These are phyloP conservation scores for Liodrosophila aerea DNA, from an alignment of 2,888 invertebrate species.

Conservation along the genomic window DNA sequence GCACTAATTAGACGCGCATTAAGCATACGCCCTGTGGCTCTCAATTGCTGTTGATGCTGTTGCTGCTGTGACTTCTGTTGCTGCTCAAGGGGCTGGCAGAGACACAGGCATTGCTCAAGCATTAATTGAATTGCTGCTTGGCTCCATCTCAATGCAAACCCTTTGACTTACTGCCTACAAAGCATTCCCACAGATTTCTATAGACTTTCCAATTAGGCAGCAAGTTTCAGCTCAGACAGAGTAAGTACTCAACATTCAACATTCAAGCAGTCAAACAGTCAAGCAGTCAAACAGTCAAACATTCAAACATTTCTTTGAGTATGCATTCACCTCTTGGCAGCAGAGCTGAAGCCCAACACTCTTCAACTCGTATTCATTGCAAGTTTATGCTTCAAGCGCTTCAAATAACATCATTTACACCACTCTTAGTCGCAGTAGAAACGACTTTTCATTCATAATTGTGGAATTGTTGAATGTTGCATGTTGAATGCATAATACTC, in stretches of 20 bases:
- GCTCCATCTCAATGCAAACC: constrained; percentile 17
- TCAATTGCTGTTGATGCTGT: constrained; percentile 21
- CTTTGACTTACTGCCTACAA: constrained; percentile 7
- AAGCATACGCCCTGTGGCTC: constrained; percentile 44
- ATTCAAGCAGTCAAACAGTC: not conserved
- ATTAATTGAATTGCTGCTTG: constrained; percentile 34
- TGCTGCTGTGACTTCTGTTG: not conserved
- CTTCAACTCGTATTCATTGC: not conserved
- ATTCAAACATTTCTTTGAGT: not conserved
- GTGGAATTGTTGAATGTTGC: no score
- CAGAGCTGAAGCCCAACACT: not conserved
- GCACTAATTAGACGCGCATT: constrained; percentile 62
- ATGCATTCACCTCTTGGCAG: not conserved
- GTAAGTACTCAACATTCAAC: not conserved
- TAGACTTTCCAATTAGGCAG: not conserved
- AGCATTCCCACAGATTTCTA: not conserved
- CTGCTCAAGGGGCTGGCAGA: constrained; percentile 5
- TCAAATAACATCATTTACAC: no score
- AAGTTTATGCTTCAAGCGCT: no score
- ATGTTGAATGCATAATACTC: no score
- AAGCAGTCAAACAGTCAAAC: not conserved
- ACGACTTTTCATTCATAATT: no score
- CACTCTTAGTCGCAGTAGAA: no score
- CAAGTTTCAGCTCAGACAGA: not conserved
- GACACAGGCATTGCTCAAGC: not conserved